Evolutionary conservation across 37 sponge, comb jelly and placozoan genomes (phyloP).

Genomic region (Diacarnus erythraeanus): DNA sequence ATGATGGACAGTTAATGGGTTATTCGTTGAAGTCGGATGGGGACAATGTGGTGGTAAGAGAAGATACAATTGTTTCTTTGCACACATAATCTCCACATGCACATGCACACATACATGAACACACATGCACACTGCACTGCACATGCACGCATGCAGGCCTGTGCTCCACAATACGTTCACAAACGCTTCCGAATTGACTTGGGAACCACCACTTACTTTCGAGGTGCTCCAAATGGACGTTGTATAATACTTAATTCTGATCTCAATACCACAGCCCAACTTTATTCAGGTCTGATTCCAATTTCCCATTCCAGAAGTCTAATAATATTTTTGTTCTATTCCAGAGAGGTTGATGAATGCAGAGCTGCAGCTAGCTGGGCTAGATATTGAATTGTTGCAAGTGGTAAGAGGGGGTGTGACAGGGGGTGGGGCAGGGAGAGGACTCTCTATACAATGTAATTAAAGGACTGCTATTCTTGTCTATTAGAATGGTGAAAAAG

Average conservation of each 20-base stretch:
- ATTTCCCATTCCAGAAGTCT: not conserved
- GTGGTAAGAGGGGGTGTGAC: no score
- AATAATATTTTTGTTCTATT: not conserved
- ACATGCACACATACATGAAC: no score
- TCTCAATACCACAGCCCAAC: not conserved
- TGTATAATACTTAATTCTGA: conserved; percentile 15
- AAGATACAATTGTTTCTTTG: not conserved
- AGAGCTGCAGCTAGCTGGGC: not conserved
- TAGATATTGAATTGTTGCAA: not conserved
- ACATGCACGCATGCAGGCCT: no score
- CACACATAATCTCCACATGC: no score
- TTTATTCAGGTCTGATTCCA: not conserved
- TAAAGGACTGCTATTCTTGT: no score
- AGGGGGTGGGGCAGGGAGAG: no score
- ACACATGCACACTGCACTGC: no score
- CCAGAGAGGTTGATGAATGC: not conserved
- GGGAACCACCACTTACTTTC: not conserved
- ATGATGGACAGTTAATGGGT: conserved; percentile 40
- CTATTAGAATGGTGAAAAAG: no score
- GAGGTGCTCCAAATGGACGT: not conserved
- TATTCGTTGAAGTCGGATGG: conserved; percentile 19
- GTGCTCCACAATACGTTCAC: conserved; percentile 20
- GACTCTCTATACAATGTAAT: no score
- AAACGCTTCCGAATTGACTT: not conserved
- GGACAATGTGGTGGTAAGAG: conserved; percentile 33